These are phyloP conservation scores for Atlantisia rogersi DNA, from an alignment of 2,113 vertebrate species.

Conservation along the genomic window DNA sequence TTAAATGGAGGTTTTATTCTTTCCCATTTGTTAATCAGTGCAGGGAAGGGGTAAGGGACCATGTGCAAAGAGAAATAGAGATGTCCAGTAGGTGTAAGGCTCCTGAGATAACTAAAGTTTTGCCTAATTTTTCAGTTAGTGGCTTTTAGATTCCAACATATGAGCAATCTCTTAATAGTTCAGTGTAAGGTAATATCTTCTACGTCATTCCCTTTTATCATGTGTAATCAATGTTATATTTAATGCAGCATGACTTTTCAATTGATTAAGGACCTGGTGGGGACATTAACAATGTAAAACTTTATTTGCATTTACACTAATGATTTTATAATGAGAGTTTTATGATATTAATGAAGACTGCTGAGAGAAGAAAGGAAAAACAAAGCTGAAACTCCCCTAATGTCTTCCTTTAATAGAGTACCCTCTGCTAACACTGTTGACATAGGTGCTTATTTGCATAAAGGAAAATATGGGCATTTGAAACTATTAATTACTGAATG, in stretches of 20 bases:
- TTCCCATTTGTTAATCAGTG: not conserved
- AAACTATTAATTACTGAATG: slow-evolving; percentile 47
- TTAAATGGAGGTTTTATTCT: not conserved
- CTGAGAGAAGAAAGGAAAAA: slow-evolving; percentile 48
- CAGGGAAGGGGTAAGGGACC: too few species aligned
- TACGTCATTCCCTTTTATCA: slow-evolving; percentile 36
- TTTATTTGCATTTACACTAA: slow-evolving; percentile 78
- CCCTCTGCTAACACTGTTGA: slow-evolving; percentile 49
- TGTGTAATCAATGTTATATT: slow-evolving; percentile 62
- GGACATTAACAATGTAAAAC: slow-evolving; percentile 71
- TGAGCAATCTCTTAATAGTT: not conserved
- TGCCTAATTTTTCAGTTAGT: not conserved
- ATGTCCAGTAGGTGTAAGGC: not conserved
- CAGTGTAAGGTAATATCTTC: slow-evolving; percentile 20
- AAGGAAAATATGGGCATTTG: slow-evolving; percentile 42
- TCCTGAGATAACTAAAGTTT: not conserved
- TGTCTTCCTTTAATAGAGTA: slow-evolving; percentile 38
- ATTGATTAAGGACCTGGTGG: slow-evolving; percentile 65
- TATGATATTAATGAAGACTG: slow-evolving; percentile 77
- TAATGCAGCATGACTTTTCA: slow-evolving; percentile 73
- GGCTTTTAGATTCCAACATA: not conserved
- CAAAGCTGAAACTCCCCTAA: slow-evolving; percentile 44
- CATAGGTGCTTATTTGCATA: slow-evolving; percentile 58
- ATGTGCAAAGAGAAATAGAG: not conserved
- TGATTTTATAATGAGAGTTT: slow-evolving; percentile 77